phyloP scores from a whole-genome alignment of 1,140 invertebrate species.

The Mylabris phalerata region DNA sequence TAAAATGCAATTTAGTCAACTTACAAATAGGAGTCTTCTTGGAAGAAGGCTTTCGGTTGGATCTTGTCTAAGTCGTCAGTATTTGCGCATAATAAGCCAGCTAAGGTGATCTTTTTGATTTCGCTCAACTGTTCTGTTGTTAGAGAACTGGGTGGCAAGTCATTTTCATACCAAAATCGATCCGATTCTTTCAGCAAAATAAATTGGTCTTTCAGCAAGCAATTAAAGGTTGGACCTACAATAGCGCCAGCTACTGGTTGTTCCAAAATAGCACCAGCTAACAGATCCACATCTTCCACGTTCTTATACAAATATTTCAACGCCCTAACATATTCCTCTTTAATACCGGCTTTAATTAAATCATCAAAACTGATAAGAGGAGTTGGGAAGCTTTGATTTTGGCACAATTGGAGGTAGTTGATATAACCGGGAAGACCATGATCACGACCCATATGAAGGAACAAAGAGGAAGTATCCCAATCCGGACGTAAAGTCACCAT shows the following conservation, averaged over 20 bases:
- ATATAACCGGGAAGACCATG: conserved; percentile 86
- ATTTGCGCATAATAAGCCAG: conserved; percentile 80
- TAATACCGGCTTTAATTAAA: conserved; percentile 56
- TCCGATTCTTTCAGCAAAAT: conserved; percentile 71
- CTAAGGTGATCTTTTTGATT: conserved; percentile 74
- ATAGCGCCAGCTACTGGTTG: conserved; percentile 68
- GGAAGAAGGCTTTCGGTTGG: conserved; percentile 80
- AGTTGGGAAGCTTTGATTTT: conserved; percentile 38
- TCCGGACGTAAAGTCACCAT: conserved; percentile 34
- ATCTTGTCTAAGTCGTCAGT: conserved; percentile 56
- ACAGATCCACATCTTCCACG: conserved; percentile 78
- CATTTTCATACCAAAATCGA: conserved; percentile 95
- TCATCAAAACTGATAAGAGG: conserved; percentile 52
- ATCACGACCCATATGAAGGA: conserved; percentile 71
- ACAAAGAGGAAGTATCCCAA: conserved; percentile 50
- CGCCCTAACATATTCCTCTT: conserved; percentile 48
- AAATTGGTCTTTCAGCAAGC: conserved; percentile 75
- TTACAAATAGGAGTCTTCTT: conserved; percentile 81
- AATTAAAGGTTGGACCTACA: conserved; percentile 82
- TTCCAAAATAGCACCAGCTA: conserved; percentile 80
- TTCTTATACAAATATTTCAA: conserved; percentile 63
- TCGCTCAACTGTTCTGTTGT: conserved; percentile 75
- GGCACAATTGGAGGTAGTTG: conserved; percentile 65
- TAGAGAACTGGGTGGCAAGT: conserved; percentile 82
- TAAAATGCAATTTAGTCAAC: conserved; percentile 25